Evolutionary conservation across 2,888 invertebrate species (phyloP).

Genomic region (Drosophila affinis): DNA sequence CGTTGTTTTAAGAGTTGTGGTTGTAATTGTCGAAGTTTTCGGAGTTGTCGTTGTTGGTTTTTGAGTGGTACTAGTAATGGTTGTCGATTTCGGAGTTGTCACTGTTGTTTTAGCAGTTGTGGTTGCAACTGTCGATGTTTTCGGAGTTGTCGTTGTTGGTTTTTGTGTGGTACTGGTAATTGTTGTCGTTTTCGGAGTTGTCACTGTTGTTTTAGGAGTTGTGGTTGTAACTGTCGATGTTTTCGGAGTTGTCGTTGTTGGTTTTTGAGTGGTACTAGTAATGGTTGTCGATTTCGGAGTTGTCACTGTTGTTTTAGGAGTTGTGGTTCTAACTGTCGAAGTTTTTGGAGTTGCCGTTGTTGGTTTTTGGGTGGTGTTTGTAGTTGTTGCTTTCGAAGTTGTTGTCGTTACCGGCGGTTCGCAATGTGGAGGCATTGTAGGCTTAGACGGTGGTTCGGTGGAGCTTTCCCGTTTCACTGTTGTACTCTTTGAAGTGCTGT

Average conservation of each 20-base stretch:
- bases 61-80: constrained; percentile 7
- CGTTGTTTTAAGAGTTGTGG: neutral
- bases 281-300: neutral
- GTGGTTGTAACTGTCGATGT: neutral
- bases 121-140: neutral
- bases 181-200: constrained; percentile 4
- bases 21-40: neutral
- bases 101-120: neutral
- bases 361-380: neutral
- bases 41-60: neutral
- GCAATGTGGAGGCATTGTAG: neutral
- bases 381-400: neutral
- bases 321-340: neutral
- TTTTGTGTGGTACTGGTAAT: neutral
- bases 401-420: neutral
- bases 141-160: neutral
- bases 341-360: neutral
- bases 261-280: constrained; percentile 8
- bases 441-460: neutral
- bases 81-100: neutral
- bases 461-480: neutral
- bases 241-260: neutral
- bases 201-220: neutral
- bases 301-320: neutral
- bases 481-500: constrained; percentile 4